These are phyloP conservation scores for Syrmaticus mikado DNA, from an alignment of 2,113 vertebrate genomes.

Conservation along the genomic window DNA sequence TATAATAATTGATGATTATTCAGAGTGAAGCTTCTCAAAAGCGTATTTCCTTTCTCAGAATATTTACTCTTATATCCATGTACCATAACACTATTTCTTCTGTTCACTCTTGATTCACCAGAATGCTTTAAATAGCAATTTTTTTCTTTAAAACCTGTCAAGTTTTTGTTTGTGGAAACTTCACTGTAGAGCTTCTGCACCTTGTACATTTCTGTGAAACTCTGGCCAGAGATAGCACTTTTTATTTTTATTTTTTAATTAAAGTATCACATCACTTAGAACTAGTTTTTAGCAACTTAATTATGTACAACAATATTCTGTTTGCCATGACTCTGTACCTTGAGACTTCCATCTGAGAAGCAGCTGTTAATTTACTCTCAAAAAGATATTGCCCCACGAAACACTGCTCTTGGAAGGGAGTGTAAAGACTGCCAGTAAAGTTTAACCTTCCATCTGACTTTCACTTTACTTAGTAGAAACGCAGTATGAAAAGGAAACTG, in stretches of 20 bases:
- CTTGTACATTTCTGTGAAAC: background rate
- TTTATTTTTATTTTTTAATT: background rate
- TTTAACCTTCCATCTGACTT: background rate
- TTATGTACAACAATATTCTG: background rate
- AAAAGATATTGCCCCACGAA: background rate
- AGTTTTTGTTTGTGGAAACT: background rate
- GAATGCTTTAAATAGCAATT: accelerated
- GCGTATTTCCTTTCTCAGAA: background rate
- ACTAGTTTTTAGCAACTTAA: background rate
- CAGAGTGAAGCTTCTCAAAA: background rate
- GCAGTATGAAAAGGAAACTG: conserved; percentile 14
- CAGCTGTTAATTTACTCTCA: background rate
- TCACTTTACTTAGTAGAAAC: conserved; percentile 11
- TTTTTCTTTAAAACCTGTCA: background rate
- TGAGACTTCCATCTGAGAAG: background rate
- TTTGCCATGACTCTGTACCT: background rate
- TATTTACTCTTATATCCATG: background rate
- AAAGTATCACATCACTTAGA: background rate
- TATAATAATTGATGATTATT: background rate
- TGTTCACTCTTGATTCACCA: background rate
- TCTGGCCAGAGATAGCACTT: background rate
- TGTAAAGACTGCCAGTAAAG: conserved; percentile 5
- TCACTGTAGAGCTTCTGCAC: background rate
- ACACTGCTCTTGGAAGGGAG: background rate
- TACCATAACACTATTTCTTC: background rate